Evolutionary conservation across 1,140 invertebrate species (phyloP).

Genomic region (Drosophila takahashii): DNA sequence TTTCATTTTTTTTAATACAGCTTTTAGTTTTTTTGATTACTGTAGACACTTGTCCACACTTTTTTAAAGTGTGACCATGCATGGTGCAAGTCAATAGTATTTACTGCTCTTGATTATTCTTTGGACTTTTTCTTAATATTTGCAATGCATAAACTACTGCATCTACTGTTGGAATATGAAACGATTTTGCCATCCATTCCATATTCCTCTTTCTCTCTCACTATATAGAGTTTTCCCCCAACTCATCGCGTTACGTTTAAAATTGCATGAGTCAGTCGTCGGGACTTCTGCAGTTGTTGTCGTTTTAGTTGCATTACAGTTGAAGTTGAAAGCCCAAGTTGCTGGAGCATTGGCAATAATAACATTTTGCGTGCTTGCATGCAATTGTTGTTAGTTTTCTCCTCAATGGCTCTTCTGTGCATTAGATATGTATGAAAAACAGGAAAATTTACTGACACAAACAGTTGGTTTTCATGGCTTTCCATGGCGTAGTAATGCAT

Average conservation of each 20-base stretch:
- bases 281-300: conserved; percentile 29
- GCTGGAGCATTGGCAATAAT: conserved; percentile 49
- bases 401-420: conserved; percentile 43
- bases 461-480: conserved; percentile 50
- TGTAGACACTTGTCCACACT: no score
- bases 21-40: no score
- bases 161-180: conserved; percentile 1
- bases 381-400: conserved; percentile 63
- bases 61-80: no score
- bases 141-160: conserved; percentile 6
- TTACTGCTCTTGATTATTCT: not conserved
- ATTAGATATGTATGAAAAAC: conserved; percentile 75
- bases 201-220: no score
- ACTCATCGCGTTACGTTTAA: conserved; percentile 35
- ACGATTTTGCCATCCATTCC: conserved; percentile 5
- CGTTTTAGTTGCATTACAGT: conserved; percentile 25
- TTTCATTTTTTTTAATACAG: no score
- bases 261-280: conserved; percentile 50
- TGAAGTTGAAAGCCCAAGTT: conserved; percentile 24
- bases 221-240: not conserved
- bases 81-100: no score
- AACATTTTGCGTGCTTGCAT: conserved; percentile 77
- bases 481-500: conserved; percentile 5
- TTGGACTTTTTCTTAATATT: not conserved
- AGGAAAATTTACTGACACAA: conserved; percentile 60